Evolutionary conservation across 2,888 invertebrate species (phyloP), one percentile per base, ranked within the genome.

Genomic region (Molanna angustata): DNA sequence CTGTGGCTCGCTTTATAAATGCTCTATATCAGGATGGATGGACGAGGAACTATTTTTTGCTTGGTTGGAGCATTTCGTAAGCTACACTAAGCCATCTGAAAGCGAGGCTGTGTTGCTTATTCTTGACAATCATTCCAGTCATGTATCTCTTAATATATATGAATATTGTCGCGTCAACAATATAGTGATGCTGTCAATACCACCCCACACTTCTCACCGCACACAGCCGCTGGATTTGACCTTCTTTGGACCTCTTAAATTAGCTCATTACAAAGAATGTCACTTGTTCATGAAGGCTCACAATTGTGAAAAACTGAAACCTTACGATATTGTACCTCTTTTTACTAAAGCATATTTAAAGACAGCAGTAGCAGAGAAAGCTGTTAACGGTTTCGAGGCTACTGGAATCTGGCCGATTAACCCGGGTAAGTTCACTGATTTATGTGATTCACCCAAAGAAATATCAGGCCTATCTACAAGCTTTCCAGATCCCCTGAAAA

Each of bases 1-100:
- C 56, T 49, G 63, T 54, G 66, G 66, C 21, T 64, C 69, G 3
- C 54, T 71, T 22, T 64, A 64, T 49, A 62, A 59, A 56, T 63
- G 62, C 40, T 48, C 48, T 3, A 19, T 39, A 16, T 20, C 13
- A n/a, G 48, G 48, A 1, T 48, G 48, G 48, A 48, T 40, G 2
- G 21, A 27, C 13, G 39, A 48, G 27, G 48, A 39, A 6, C 19
- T 48, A 2, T 48, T 48, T 13, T 3, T 39, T 2, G 18, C 3
- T 4, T 48, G 48, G 48, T 16, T 48, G 13, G 35, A 27, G 13
- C 48, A 48, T 21, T 48, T 48, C 16, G 17, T 14, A 2, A 13
- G 53, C 14, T 41, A 52, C 43, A 55, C 58, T 35, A 64, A 61
- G 48, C 59, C 62, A 11, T 52, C 58, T 52, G 39, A 43, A 46